Base-by-base conservation (phyloP, 2,797 vertebrate genomes). In the Chelon labrosus region DNA sequence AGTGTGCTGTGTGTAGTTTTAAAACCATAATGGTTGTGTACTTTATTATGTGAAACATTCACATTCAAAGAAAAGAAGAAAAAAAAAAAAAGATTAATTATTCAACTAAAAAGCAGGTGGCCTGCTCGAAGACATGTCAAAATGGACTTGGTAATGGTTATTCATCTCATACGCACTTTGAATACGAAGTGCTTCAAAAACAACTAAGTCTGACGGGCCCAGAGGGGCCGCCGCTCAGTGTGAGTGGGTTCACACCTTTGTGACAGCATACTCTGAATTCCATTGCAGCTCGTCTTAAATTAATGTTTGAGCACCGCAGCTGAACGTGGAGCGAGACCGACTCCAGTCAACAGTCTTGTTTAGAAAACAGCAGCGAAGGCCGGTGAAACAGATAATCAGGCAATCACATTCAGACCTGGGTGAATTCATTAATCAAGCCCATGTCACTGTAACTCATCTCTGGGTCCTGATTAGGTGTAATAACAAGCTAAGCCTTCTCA, bases 321-420 rank as follows among this genome's bases (percentile, higher is more conserved):
- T 10, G 44, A 77, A 65, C n/a, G 55, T 63, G 56, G 63, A 67
- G 60, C 19, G 9, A 54, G 71, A 70, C 65, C 12, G 42, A 67
- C 31, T 47, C 8, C 46, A 57, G 70, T 27, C 60, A 62, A 70
- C 59, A 54, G 38, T 82, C 91, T 88, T 94, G 91, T 93, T 94
- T 93, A 88, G 88, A 85, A 85, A 84, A 92, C 92, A 90, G 88
- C 92, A 93, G 92, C 91, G 91, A 91, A 92, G 87, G 91, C 90
- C 91, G 89, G 90, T 93, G 91, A 93, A 56, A 74, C 27, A 93
- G 89, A 94, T 92, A 94, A 94, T 95, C 94, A 92, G 93, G 89
- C 78, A 89, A 88, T 95, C 84, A 27, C 62, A 68, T 79, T 62
- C 50, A 79, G 67, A 77, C 61, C 70, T 73, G 49, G 52, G 55